These are phyloP conservation scores for Struthio camelus DNA, from an alignment of 2,113 vertebrate species.

Conservation along the genomic window DNA sequence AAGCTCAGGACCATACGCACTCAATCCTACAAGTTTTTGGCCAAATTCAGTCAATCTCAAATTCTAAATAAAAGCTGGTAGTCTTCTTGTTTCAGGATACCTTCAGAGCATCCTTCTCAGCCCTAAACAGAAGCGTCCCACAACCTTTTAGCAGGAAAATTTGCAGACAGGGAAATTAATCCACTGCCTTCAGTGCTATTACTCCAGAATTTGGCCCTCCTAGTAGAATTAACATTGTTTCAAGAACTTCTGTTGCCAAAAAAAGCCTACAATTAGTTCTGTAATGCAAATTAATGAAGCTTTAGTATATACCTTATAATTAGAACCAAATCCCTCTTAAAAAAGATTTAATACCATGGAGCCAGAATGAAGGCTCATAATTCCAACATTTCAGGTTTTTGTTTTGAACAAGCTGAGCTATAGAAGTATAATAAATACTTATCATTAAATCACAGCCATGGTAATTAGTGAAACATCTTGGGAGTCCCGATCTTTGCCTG, in stretches of 20 bases:
- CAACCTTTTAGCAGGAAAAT: background rate
- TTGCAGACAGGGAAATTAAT: background rate
- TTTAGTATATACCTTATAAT: constrained; percentile 23
- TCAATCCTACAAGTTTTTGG: background rate
- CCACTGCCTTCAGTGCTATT: background rate
- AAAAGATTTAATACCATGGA: background rate
- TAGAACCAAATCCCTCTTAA: constrained; percentile 14
- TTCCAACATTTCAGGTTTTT: constrained; percentile 1
- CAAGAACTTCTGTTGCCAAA: background rate
- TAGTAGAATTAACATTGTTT: background rate
- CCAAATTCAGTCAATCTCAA: background rate
- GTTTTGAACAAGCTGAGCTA: constrained; percentile 2
- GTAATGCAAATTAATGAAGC: constrained; percentile 20
- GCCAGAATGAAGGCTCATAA: background rate
- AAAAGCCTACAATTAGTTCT: background rate
- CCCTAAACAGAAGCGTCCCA: background rate
- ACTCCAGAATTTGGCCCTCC: background rate
- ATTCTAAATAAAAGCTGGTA: background rate
- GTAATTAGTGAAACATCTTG: constrained; percentile 19
- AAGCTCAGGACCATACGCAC: background rate
- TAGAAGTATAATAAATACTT: constrained; percentile 49
- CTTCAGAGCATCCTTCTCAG: background rate
- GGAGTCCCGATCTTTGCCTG: background rate
- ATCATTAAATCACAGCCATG: constrained; percentile 11
- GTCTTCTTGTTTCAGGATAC: background rate